phyloP scores from a whole-genome alignment of 2,113 vertebrate species.

The Ranitomeya imitator region DNA sequence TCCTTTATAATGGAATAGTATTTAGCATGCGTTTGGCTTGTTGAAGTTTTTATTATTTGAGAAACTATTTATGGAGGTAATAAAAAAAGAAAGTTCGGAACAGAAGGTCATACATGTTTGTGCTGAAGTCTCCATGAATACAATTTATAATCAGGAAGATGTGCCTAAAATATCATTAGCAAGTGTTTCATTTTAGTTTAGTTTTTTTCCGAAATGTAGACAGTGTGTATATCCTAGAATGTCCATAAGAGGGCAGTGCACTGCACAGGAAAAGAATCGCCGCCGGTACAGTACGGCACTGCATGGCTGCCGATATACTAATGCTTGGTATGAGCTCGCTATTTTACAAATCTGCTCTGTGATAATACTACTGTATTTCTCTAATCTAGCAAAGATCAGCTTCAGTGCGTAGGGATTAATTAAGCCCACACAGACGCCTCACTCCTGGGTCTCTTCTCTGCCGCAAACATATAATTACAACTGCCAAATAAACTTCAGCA shows the following conservation, averaged over 20 bases:
- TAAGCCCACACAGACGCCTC: constrained; percentile 44
- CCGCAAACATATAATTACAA: constrained; percentile 53
- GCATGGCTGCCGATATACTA: not conserved
- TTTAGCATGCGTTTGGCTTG: constrained; percentile 29
- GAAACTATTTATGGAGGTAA: constrained; percentile 44
- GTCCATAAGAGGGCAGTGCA: constrained; percentile 66
- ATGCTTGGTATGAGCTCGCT: not conserved
- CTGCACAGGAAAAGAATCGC: constrained; percentile 23
- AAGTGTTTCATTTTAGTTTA: not conserved
- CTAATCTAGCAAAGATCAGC: constrained; percentile 40
- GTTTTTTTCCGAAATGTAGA: not conserved
- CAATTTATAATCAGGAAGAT: constrained; percentile 17
- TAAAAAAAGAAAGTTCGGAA: constrained; percentile 40
- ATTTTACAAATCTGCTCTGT: constrained; percentile 33
- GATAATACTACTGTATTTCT: constrained; percentile 37
- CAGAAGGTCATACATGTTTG: constrained; percentile 34
- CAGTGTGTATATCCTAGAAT: not conserved
- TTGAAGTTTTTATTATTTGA: constrained; percentile 43
- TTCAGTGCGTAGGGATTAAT: constrained; percentile 41
- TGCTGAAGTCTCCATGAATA: constrained; percentile 17
- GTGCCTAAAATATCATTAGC: not conserved
- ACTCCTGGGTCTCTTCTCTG: constrained; percentile 44
- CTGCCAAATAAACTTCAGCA: constrained; percentile 40
- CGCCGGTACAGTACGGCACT: not conserved
- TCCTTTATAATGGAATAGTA: constrained; percentile 40